Evolutionary conservation across 2,888 invertebrate species (phyloP).

Genomic region (Melanotus villosus): DNA sequence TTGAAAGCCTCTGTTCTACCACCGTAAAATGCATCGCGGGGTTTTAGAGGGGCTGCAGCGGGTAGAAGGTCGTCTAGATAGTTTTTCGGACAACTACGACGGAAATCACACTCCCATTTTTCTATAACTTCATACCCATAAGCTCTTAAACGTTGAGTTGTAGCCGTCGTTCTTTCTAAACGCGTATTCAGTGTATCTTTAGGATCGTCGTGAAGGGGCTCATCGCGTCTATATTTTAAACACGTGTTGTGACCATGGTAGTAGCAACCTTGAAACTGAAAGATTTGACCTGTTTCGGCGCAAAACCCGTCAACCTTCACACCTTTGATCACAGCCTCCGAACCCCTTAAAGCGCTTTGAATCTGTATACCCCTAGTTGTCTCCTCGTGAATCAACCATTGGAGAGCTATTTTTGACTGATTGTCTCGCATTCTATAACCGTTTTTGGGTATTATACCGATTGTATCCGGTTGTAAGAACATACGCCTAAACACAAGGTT

Average conservation of each 20-base stretch:
- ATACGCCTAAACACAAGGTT: conserved; percentile 53
- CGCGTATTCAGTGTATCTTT: background rate
- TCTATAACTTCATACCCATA: background rate
- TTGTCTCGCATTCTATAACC: conserved; percentile 51
- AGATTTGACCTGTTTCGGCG: background rate
- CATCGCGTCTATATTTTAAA: too few species aligned
- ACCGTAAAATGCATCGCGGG: background rate
- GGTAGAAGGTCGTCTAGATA: background rate
- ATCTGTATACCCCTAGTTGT: background rate
- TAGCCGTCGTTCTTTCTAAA: background rate
- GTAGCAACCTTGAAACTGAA: conserved; percentile 9
- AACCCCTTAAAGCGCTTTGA: background rate
- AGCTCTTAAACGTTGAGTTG: background rate
- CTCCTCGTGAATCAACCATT: conserved; percentile 11
- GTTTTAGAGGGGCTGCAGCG: background rate
- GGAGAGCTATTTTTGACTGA: conserved; percentile 46
- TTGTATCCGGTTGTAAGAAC: conserved; percentile 52
- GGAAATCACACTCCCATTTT: conserved; percentile 5
- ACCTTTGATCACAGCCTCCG: background rate
- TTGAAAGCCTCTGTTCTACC: background rate
- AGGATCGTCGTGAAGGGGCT: too few species aligned
- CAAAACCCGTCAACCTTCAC: conserved; percentile 1
- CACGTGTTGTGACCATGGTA: background rate
- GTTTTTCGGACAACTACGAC: too few species aligned
- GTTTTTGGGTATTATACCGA: conserved; percentile 54